Evolutionary conservation across 1,140 invertebrate genomes (phyloP).

Genomic region (Anastrepha ludens): DNA sequence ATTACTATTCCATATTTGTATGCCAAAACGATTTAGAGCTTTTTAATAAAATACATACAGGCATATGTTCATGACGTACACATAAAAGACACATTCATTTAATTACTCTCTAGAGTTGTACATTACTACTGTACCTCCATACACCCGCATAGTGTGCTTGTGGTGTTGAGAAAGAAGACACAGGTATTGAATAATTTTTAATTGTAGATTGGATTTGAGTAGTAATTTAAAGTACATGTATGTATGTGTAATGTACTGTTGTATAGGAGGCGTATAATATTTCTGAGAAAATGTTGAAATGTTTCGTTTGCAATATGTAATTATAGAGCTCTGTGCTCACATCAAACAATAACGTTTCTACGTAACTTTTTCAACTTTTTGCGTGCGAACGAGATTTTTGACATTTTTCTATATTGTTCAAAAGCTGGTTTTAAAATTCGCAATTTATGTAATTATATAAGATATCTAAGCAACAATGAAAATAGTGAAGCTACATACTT

Average conservation of each 20-base stretch:
- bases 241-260: not conserved
- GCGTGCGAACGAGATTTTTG: not conserved
- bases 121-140: not conserved
- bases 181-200: not conserved
- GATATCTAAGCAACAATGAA: no score
- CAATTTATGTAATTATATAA: not conserved
- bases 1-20: slow-evolving; percentile 12
- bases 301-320: no score
- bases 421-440: not conserved
- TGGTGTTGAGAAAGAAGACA: slow-evolving; percentile 22
- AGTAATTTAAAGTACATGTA: not conserved
- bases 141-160: not conserved
- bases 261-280: not conserved
- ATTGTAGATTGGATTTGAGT: not conserved
- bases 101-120: not conserved
- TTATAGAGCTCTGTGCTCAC: not conserved
- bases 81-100: not conserved
- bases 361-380: not conserved
- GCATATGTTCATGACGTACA: not conserved
- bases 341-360: slow-evolving; percentile 5
- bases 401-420: not conserved
- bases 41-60: not conserved
- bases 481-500: no score
- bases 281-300: not conserved
- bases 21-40: not conserved